Percentiles rank a stretch among this genome's conserved stretches.
These are phyloP conservation scores for Lepidocyrtoides sp. DNA, from an alignment of 2,888 invertebrate genomes.

Conservation along the genomic window DNA sequence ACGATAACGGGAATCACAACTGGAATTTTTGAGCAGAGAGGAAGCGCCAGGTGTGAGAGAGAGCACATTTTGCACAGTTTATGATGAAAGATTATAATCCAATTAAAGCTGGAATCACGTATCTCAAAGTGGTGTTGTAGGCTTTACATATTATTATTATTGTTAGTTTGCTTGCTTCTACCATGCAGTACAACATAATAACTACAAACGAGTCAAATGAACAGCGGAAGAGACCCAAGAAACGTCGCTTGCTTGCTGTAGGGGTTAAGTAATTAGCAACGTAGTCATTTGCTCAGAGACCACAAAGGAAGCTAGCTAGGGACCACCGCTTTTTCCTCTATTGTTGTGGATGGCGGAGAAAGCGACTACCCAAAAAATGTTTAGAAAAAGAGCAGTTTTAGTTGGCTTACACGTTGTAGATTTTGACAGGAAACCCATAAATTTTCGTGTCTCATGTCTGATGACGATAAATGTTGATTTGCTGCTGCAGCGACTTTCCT, in stretches of 20 bases:
- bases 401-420: conserved; percentile 31
- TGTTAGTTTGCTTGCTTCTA: not conserved
- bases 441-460: conserved; percentile 65
- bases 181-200: not conserved
- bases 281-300: conserved; percentile 60
- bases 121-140: conserved; percentile 44
- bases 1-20: conserved; percentile 42
- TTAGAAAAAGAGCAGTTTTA: conserved; percentile 26
- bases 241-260: conserved; percentile 65
- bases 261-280: conserved; percentile 74
- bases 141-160: conserved; percentile 32
- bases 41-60: conserved; percentile 74
- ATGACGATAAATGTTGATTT: conserved; percentile 72
- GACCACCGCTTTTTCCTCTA: conserved; percentile 23
- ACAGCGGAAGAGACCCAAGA: not conserved
- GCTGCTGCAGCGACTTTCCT: conserved; percentile 36
- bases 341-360: not conserved
- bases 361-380: not conserved
- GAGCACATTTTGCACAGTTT: conserved; percentile 67
- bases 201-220: not conserved
- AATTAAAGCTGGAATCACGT: conserved; percentile 75
- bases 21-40: conserved; percentile 49
- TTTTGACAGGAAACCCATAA: conserved; percentile 73
- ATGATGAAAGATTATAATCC: conserved; percentile 78
- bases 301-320: conserved; percentile 32